Evolutionary conservation across 2,797 vertebrate species (phyloP).

Genomic region (Helarctos malayanus): DNA sequence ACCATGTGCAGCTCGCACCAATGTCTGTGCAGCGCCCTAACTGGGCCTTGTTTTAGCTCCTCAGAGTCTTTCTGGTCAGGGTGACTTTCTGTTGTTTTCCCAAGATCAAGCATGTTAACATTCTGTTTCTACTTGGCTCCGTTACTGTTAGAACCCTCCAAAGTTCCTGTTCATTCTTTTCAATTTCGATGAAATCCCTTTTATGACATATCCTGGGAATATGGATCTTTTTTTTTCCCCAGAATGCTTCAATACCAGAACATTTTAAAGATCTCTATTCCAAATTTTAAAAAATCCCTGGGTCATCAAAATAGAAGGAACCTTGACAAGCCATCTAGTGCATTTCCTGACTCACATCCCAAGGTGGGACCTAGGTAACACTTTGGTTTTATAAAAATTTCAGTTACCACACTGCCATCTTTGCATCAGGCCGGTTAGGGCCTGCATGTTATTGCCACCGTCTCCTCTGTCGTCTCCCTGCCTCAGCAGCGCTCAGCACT

Average conservation of each 20-base stretch:
- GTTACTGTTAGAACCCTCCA: background rate
- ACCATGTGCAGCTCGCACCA: background rate
- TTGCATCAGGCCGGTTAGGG: background rate
- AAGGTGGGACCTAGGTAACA: background rate
- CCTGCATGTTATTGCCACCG: background rate
- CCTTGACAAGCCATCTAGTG: background rate
- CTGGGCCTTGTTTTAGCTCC: background rate
- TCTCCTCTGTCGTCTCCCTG: background rate
- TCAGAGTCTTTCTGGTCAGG: slow-evolving; percentile 43
- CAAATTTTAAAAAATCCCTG: slow-evolving; percentile 47
- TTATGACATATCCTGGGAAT: slow-evolving; percentile 38
- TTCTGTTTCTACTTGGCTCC: slow-evolving; percentile 29
- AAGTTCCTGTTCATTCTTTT: slow-evolving; percentile 61
- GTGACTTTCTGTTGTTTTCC: slow-evolving; percentile 47
- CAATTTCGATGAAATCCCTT: slow-evolving; percentile 22
- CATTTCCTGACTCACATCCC: background rate
- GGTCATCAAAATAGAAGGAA: slow-evolving; percentile 47
- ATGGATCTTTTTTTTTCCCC: background rate
- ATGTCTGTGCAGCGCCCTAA: background rate
- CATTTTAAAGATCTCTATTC: slow-evolving; percentile 7
- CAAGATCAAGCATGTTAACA: background rate
- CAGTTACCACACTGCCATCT: background rate
- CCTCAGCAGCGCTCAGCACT: background rate
- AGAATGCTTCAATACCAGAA: slow-evolving; percentile 9
- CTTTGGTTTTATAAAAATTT: slow-evolving; percentile 6